Base-by-base conservation (phyloP, 2,797 vertebrate genomes). In the Chelmon rostratus region DNA sequence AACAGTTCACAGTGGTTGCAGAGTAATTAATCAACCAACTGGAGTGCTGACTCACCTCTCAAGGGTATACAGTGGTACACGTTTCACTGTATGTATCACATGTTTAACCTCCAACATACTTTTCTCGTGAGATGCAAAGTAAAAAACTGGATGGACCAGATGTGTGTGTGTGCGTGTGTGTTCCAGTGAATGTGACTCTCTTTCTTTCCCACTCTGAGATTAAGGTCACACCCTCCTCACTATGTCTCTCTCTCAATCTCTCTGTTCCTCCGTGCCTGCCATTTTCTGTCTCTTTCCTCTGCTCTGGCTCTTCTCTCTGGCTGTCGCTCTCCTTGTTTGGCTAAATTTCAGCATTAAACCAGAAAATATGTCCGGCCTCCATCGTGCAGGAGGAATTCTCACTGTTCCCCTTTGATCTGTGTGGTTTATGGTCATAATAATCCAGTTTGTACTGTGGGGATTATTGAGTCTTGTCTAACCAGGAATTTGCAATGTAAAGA, bases 101-200 rank as follows among this genome's bases (percentile, higher is more conserved):
- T 66, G 74, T 72, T 56, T 19, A 72, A 83, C 73, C 16, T 73
- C 46, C 64, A 62, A 50, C 79, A 88, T 84, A 73, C 56, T 81
- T 90, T 79, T 65, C 62, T 13, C 52, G 28, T 86, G 76, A 86
- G 66, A 86, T 75, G 75, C 28, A 72, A 57, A 71, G 54, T 53
- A 79, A 38, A n/a, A 85, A 91, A 93, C 91, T 90, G 90, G 92
- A 90, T 72, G 37, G 72, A 92, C 91, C 82, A 88, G 89, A 90
- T 88, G 70, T 83, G 46, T 38, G 57, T 73, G 68, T 50, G 16
- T 50, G 40, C 78, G 44, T 31, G 53, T 73, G 65, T 56, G 18
- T 52, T 50, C 66, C 18, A 40, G 40, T 47, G 42, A 16, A 62
- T 73, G 23, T 64, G 42, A 33, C 21, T 77, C 73, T 85, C 49